Base-by-base conservation (phyloP, 2,797 vertebrate species). In the Scomberomorus guttatus region DNA sequence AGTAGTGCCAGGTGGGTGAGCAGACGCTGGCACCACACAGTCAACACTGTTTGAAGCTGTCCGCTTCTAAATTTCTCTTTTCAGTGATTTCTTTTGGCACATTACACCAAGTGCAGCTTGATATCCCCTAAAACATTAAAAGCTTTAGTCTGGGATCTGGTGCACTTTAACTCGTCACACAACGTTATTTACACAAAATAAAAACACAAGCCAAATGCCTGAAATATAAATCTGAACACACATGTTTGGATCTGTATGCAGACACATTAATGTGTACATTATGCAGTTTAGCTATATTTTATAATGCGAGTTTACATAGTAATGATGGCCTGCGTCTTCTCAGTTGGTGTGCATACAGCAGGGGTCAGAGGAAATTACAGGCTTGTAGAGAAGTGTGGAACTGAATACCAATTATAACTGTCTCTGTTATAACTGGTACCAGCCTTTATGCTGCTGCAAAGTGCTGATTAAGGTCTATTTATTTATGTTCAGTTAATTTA, bases 1-100 rank as follows among this genome's bases (percentile, higher is more conserved):
- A 76, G 98, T 99, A n/a, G 98, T 99, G 87, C 98, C 98, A 96
- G 98, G 98, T 99, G 96, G 73, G 96, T 94, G 90, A 94, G 87
- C 93, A 92, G 91, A 92, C 89, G 80, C 89, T 77, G 87, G 85
- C 88, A 76, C 82, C 87, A 79, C 79, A 76, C 87, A 89, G 83
- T 79, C 86, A 76, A 85, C 89, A 11, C 91, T 73, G 90, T 91
- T 93, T 89, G 91, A 90, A 75, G 79, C 90, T 81, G 87, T 85
- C 88, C 78, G 82, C 85, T 90, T 85, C 85, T 81, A 91, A 80
- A 91, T 88, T 87, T 87, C 81, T 82, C 70, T 85, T 84, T 88
- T 85, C 86, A 17, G 86, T 85, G 84, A 91, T 84, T 89, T 85
- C 86, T 83, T 86, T 89, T 93, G 90, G 92, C 91, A 82, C 70